Evolutionary conservation across 2,888 invertebrate genomes (phyloP).

Genomic region (Subacronicta megacephala): DNA sequence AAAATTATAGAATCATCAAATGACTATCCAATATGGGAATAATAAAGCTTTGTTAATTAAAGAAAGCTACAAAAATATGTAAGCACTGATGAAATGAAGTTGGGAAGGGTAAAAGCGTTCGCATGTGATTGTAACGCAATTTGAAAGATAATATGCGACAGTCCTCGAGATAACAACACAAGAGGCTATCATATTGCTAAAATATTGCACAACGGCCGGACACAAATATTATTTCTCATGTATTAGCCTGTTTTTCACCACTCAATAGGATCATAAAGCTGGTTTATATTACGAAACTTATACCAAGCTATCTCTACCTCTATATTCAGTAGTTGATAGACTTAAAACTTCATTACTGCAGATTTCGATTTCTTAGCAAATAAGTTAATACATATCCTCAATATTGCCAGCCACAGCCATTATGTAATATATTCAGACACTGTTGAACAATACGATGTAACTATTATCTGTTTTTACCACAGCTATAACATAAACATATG

Average conservation of each 20-base stretch:
- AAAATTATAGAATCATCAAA: slow-evolving; percentile 14
- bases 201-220: slow-evolving; percentile 28
- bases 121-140: slow-evolving; percentile 27
- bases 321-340: background rate
- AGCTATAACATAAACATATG: slow-evolving; percentile 40
- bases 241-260: slow-evolving; percentile 19
- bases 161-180: slow-evolving; percentile 39
- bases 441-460: slow-evolving; percentile 40
- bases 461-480: slow-evolving; percentile 43
- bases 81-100: slow-evolving; percentile 20
- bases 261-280: slow-evolving; percentile 15
- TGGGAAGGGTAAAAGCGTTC: slow-evolving; percentile 32
- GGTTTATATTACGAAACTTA: slow-evolving; percentile 11
- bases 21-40: slow-evolving; percentile 28
- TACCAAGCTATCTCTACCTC: background rate
- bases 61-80: slow-evolving; percentile 18
- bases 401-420: slow-evolving; percentile 14
- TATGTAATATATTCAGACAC: slow-evolving; percentile 46
- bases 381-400: too few relatives aligned
- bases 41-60: slow-evolving; percentile 32
- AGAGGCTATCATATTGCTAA: slow-evolving; percentile 31
- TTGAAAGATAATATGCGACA: slow-evolving; percentile 45
- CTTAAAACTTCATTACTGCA: background rate
- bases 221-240: slow-evolving; percentile 36
- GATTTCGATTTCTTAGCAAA: too few relatives aligned